phyloP scores from a whole-genome alignment of 35 echinoderm and acorn worm genomes.

The Chiridota heheva region DNA sequence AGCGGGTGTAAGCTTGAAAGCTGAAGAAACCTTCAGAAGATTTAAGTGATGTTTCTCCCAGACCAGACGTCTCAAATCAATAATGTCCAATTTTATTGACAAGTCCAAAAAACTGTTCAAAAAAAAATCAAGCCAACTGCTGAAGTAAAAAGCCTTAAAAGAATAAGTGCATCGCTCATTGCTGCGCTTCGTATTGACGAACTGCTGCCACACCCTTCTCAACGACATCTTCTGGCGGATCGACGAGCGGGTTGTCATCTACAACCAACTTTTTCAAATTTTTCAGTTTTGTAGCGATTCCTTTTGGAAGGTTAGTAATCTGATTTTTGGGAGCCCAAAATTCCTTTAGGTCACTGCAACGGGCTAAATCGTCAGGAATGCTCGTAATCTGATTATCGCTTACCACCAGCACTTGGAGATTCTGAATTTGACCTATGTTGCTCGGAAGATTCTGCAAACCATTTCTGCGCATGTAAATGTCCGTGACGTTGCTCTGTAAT shows the following conservation, averaged over 20 bases:
- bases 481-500: conserved; percentile 49
- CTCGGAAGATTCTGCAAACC: conserved; percentile 36
- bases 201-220: conserved; percentile 45
- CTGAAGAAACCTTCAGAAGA: too few species aligned
- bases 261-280: conserved; percentile 69
- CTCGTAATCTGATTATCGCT: conserved; percentile 55
- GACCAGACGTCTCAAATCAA: too few species aligned
- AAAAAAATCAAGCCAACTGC: too few species aligned
- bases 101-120: too few species aligned
- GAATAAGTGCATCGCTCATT: too few species aligned
- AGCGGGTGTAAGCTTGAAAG: too few species aligned
- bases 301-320: conserved; percentile 43
- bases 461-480: conserved; percentile 69
- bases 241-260: conserved; percentile 62
- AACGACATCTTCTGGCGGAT: conserved; percentile 33
- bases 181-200: conserved; percentile 52
- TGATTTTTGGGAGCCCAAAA: conserved; percentile 65
- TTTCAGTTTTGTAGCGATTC: conserved; percentile 45
- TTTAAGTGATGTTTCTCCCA: too few species aligned
- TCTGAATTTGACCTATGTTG: conserved; percentile 49
- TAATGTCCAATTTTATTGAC: too few species aligned
- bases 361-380: conserved; percentile 37
- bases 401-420: conserved; percentile 63
- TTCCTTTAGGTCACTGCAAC: conserved; percentile 48
- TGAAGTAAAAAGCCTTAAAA: too few species aligned